Evolutionary conservation across 2,113 vertebrate species (phyloP).

Genomic region (human): DNA sequence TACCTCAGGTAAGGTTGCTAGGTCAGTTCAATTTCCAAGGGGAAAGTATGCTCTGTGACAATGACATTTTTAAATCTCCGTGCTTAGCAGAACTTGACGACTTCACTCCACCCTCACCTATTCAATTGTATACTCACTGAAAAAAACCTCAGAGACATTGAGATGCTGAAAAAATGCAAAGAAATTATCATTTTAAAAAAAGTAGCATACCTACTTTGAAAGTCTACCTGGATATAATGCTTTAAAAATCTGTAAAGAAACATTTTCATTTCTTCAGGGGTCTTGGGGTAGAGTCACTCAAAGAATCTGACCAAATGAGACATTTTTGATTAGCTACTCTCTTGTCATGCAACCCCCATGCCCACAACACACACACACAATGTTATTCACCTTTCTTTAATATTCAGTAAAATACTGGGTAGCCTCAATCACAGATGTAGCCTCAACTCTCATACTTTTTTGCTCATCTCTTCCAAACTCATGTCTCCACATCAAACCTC

Average conservation of each 20-base stretch:
- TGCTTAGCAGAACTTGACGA: background rate
- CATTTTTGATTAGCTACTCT: background rate
- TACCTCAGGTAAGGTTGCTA: background rate
- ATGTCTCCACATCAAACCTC: background rate
- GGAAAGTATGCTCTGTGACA: background rate
- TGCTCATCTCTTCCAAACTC: background rate
- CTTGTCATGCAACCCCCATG: background rate
- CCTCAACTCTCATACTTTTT: background rate
- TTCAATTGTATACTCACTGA: background rate
- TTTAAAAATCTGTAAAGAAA: background rate
- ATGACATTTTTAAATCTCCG: conserved; percentile 24
- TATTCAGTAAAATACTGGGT: background rate
- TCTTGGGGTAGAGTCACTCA: background rate
- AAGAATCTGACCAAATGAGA: background rate
- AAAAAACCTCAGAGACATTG: background rate
- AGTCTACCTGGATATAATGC: no score
- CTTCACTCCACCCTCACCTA: background rate
- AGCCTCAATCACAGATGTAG: background rate
- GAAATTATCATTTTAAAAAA: background rate
- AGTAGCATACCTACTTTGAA: background rate
- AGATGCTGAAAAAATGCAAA: background rate
- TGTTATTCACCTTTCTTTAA: conserved; percentile 4
- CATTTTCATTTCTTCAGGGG: background rate
- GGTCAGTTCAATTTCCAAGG: background rate
- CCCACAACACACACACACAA: background rate